Conservation (phyloP, 2,797 vertebrate species). For the Fistularia tabacaria region DNA sequence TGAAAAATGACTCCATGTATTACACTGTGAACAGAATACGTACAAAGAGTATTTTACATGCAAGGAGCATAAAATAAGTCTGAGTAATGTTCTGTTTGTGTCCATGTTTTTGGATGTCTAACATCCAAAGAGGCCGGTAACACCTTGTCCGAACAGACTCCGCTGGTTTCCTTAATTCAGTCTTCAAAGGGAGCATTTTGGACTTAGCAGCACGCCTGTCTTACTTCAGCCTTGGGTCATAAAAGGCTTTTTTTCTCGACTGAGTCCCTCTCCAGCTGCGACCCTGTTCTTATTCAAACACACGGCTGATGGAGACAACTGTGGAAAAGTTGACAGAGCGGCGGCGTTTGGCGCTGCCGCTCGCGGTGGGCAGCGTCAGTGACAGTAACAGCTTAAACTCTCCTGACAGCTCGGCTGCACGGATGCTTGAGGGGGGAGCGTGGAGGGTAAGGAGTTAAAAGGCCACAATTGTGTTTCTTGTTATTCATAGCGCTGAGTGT, state of each 20-base stretch:
- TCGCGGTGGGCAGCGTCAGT: constrained; percentile 21
- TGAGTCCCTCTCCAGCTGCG: constrained; percentile 51
- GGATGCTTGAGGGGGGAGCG: constrained; percentile 21
- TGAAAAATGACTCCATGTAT: no score
- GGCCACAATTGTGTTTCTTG: background rate
- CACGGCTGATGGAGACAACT: constrained; percentile 33
- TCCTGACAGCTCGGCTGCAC: constrained; percentile 24
- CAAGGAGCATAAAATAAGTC: no score
- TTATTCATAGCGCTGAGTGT: no score
- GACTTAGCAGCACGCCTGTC: constrained; percentile 39
- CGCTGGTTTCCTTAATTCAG: constrained; percentile 8
- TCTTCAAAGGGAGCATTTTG: constrained; percentile 26
- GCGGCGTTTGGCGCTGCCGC: constrained; percentile 32
- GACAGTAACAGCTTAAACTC: constrained; percentile 35
- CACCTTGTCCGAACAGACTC: background rate
- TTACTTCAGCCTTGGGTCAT: constrained; percentile 43
- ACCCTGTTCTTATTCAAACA: constrained; percentile 63
- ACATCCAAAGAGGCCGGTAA: constrained; percentile 14
- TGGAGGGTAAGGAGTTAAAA: constrained; percentile 14
- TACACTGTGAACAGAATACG: no score
- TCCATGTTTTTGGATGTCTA: constrained; percentile 11
- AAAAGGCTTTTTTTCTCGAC: constrained; percentile 35
- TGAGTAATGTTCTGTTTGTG: no score
- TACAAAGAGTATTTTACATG: no score
- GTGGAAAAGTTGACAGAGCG: constrained; percentile 48